Evolutionary conservation across 2,797 vertebrate genomes (phyloP).

Genomic region (Megalops cyprinoides): DNA sequence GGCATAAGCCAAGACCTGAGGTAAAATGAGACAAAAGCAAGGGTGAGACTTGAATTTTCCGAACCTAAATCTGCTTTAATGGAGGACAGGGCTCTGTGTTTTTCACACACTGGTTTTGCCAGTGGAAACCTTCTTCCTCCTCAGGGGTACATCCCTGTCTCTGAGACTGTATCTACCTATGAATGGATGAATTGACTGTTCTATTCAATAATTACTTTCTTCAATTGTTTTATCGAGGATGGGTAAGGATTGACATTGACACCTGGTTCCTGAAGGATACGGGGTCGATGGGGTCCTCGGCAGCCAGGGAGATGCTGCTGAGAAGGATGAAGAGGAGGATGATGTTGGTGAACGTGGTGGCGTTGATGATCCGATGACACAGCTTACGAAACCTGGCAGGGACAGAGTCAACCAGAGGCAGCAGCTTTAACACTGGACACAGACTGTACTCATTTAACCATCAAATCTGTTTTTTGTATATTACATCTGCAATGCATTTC

Average conservation of each 20-base stretch:
- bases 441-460: too few species aligned
- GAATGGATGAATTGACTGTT: too few species aligned
- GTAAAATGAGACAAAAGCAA: background rate
- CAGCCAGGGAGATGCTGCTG: constrained; percentile 88
- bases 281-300: constrained; percentile 89
- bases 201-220: background rate
- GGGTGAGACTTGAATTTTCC: background rate
- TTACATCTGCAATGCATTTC: background rate
- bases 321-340: constrained; percentile 95
- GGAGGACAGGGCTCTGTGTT: too few species aligned
- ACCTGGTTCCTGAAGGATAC: constrained; percentile 90
- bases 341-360: constrained; percentile 96
- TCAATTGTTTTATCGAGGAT: background rate
- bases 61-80: too few species aligned
- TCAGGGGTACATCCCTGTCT: too few species aligned
- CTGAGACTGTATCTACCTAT: too few species aligned
- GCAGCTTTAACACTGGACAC: background rate
- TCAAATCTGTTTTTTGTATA: too few species aligned
- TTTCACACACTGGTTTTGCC: too few species aligned
- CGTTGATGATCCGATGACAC: constrained; percentile 90
- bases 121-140: too few species aligned
- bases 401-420: constrained; percentile 3
- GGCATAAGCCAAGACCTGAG: constrained; percentile 85
- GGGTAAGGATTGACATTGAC: background rate
- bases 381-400: constrained; percentile 84